Conservation (phyloP, 2,797 vertebrate species). For the Tauraco hartlaubi region DNA sequence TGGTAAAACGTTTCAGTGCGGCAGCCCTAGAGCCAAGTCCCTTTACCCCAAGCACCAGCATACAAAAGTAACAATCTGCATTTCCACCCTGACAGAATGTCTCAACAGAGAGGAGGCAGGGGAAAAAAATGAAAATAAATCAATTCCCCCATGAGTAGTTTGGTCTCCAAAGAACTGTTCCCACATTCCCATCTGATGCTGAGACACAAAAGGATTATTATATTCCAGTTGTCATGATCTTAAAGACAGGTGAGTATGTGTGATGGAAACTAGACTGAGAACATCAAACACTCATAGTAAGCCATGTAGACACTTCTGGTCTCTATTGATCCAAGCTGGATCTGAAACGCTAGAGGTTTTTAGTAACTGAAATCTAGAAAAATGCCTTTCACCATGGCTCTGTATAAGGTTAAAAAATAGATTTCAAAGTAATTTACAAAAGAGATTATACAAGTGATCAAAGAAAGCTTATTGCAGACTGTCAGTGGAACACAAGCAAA, state of each 20-base stretch:
- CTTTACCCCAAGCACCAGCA: not conserved
- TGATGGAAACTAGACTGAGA: not conserved
- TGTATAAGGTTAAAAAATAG: not conserved
- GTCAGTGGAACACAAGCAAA: not conserved
- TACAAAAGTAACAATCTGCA: not conserved
- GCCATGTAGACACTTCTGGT: not conserved
- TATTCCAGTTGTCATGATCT: not conserved
- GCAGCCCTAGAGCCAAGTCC: not conserved
- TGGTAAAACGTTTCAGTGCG: not conserved
- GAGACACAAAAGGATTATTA: not conserved
- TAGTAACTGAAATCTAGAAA: not conserved
- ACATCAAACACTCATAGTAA: not conserved
- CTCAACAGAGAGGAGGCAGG: not conserved
- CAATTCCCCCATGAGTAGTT: not conserved
- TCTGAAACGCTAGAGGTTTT: constrained; percentile 10
- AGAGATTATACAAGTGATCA: not conserved
- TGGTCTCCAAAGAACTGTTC: not conserved
- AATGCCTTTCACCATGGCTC: not conserved
- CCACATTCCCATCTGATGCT: not conserved
- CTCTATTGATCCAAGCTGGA: not conserved
- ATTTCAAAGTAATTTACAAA: not conserved
- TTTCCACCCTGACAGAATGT: not conserved
- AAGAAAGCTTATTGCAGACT: not conserved
- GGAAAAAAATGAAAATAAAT: not conserved
- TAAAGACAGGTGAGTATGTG: not conserved